Evolutionary conservation across 64 coral and sea anemone genomes (phyloP).

Genomic region (Actinia tenebrosa): DNA sequence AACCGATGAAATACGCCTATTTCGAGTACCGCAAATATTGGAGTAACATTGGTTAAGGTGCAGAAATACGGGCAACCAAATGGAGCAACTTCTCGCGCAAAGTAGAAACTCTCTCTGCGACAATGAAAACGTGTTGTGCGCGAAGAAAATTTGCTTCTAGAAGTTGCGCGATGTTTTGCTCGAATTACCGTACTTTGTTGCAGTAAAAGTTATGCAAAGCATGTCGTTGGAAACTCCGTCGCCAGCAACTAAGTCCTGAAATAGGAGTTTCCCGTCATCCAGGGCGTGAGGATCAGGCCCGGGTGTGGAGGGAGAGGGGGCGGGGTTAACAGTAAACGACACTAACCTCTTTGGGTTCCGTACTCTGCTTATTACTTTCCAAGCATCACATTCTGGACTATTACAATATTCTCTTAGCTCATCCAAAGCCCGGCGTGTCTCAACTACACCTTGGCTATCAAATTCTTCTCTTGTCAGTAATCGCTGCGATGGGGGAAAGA

Average conservation of each 20-base stretch:
- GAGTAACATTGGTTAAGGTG: not conserved
- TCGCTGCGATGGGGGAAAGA: constrained; percentile 59
- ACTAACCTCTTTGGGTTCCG: constrained; percentile 65
- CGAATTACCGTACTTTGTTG: too few relatives aligned
- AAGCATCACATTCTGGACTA: constrained; percentile 91
- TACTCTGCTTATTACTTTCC: constrained; percentile 72
- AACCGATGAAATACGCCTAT: too few relatives aligned
- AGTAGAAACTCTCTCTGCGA: not conserved
- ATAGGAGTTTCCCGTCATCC: too few relatives aligned
- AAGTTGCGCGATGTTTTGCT: too few relatives aligned
- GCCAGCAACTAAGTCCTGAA: too few relatives aligned
- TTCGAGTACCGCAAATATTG: not conserved
- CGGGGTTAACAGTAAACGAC: not conserved
- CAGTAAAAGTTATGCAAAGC: too few relatives aligned
- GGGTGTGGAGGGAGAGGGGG: not conserved
- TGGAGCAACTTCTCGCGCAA: not conserved
- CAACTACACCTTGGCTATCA: constrained; percentile 30
- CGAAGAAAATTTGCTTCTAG: too few relatives aligned
- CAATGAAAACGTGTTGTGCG: too few relatives aligned
- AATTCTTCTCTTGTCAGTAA: constrained; percentile 75
- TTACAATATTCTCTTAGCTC: constrained; percentile 82
- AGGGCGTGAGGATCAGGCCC: too few relatives aligned
- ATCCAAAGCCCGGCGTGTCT: constrained; percentile 65
- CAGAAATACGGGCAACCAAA: too few relatives aligned
- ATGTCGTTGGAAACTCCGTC: too few relatives aligned